These are phyloP conservation scores for Piprites chloris DNA, from an alignment of 2,113 vertebrate genomes.

Conservation along the genomic window DNA sequence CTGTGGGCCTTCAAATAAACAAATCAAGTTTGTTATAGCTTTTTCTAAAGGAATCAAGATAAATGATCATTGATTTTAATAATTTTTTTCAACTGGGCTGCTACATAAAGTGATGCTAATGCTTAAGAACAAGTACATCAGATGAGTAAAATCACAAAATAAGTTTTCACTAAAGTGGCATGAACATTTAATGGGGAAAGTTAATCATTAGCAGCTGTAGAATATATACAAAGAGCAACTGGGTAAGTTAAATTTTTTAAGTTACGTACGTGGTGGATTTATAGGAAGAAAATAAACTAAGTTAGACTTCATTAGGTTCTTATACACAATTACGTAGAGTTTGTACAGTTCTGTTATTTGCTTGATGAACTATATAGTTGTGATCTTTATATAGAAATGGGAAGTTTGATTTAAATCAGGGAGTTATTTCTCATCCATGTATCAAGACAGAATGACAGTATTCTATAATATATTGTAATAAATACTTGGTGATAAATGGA, in stretches of 20 bases:
- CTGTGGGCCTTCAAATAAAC: background rate
- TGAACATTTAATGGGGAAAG: background rate
- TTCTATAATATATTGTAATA: slow-evolving; percentile 56
- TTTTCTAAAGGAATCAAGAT: background rate
- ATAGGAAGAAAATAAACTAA: background rate
- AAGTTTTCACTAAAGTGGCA: background rate
- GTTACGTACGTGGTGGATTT: background rate
- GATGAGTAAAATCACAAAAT: background rate
- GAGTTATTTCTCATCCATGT: slow-evolving; percentile 23
- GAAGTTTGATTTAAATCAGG: slow-evolving; percentile 48
- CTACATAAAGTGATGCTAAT: background rate
- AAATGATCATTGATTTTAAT: slow-evolving; percentile 2
- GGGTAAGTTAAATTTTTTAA: background rate
- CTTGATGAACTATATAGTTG: slow-evolving; percentile 34
- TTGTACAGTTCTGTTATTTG: background rate
- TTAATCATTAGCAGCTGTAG: background rate
- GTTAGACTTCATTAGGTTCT: background rate
- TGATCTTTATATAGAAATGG: slow-evolving; percentile 32
- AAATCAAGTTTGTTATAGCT: background rate
- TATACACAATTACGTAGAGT: background rate
- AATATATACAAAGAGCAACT: background rate
- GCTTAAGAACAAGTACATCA: background rate
- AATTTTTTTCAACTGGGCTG: background rate
- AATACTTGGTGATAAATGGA: slow-evolving; percentile 52
- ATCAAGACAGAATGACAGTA: slow-evolving; percentile 41